These are phyloP conservation scores for Cololabis saira DNA, from an alignment of 2,113 vertebrate genomes.

Conservation along the genomic window DNA sequence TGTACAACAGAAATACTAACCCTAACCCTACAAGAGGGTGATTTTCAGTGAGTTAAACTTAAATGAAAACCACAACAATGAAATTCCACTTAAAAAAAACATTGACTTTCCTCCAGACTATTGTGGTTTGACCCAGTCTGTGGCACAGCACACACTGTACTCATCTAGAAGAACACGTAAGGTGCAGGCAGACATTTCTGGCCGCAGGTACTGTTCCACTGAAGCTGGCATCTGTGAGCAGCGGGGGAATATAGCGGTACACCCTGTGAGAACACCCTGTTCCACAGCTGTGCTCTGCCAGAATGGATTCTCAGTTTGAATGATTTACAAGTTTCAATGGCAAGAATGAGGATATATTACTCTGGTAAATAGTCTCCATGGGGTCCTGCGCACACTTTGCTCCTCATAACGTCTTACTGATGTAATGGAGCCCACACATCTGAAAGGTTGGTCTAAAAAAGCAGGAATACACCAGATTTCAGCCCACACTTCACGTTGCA, in stretches of 20 bases:
- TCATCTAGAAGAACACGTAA: conserved; percentile 37
- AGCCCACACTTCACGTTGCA: conserved; percentile 14
- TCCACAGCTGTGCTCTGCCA: conserved; percentile 53
- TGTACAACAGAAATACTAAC: not conserved
- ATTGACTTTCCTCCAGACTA: conserved; percentile 4
- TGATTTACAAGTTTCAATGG: conserved; percentile 62
- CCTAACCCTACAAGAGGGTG: not conserved
- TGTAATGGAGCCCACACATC: conserved; percentile 30
- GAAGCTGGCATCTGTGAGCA: conserved; percentile 49
- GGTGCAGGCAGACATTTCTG: conserved; percentile 44
- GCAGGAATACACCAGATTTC: conserved; percentile 1
- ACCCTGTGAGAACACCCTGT: conserved; percentile 71
- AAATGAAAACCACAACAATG: conserved; percentile 29
- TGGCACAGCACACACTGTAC: conserved; percentile 61
- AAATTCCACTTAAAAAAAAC: conserved; percentile 4
- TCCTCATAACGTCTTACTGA: conserved; percentile 14
- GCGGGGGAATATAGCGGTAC: conserved; percentile 31
- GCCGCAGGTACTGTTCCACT: conserved; percentile 56
- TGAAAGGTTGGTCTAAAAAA: conserved; percentile 4
- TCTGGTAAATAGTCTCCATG: conserved; percentile 53
- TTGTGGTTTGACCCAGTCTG: conserved; percentile 12
- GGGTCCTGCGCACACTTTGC: conserved; percentile 28
- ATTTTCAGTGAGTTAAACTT: not conserved
- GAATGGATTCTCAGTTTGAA: conserved; percentile 51
- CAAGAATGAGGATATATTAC: conserved; percentile 59